These are phyloP conservation scores for Motacilla tschutschensis DNA, from an alignment of 2,113 vertebrate genomes.

Conservation along the genomic window DNA sequence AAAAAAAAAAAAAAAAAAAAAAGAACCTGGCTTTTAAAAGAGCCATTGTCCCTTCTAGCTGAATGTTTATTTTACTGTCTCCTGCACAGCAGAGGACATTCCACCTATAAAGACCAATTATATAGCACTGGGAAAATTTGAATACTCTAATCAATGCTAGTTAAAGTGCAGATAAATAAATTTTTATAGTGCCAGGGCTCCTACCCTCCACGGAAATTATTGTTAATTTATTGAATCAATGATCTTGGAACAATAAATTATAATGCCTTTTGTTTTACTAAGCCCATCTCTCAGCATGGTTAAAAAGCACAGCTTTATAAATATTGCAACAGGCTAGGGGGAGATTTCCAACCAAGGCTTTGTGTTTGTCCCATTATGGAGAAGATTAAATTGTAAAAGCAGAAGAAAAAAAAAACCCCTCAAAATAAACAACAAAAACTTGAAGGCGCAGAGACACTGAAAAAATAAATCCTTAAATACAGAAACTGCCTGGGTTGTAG, in stretches of 20 bases:
- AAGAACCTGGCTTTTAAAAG: constrained; percentile 56
- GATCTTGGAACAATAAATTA: constrained; percentile 74
- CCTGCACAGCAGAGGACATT: constrained; percentile 52
- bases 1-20: neutral
- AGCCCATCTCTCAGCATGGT: constrained; percentile 47
- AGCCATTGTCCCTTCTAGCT: constrained; percentile 54
- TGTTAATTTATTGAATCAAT: constrained; percentile 75
- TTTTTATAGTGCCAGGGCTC: constrained; percentile 52
- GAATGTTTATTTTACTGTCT: constrained; percentile 70
- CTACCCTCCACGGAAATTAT: constrained; percentile 67
- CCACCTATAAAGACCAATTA: constrained; percentile 69
- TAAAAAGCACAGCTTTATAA: constrained; percentile 63
- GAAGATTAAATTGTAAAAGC: constrained; percentile 50
- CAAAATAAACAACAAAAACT: neutral
- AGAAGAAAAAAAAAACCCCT: neutral
- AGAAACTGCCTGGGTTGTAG: neutral
- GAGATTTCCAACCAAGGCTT: constrained; percentile 46
- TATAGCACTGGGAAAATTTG: constrained; percentile 55
- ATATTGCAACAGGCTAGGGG: constrained; percentile 48
- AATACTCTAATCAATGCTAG: constrained; percentile 72
- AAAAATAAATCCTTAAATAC: constrained; percentile 2
- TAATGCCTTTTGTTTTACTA: constrained; percentile 71
- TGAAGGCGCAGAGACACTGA: constrained; percentile 1
- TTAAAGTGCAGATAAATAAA: constrained; percentile 69
- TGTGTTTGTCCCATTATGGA: constrained; percentile 43